phyloP scores from a whole-genome alignment of 2,797 vertebrate species.

The Poecilia picta region DNA sequence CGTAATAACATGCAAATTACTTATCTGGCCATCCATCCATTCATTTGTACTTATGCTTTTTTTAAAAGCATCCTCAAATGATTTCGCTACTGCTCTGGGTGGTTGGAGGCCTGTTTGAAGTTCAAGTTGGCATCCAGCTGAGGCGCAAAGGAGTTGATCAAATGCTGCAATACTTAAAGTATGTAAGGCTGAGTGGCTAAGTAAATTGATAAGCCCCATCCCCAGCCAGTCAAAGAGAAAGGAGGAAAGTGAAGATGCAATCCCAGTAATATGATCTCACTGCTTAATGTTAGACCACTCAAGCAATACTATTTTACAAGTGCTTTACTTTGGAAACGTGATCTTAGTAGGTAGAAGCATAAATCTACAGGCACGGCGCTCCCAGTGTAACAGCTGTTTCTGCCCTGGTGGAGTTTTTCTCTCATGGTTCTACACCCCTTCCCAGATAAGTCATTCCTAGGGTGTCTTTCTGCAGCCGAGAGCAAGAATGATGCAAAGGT shows the following conservation, averaged over 20 bases:
- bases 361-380: constrained; percentile 10
- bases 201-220: constrained; percentile 20
- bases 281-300: constrained; percentile 22
- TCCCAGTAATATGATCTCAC: constrained; percentile 14
- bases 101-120: constrained; percentile 14
- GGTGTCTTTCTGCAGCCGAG: constrained; percentile 50
- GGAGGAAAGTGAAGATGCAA: constrained; percentile 4
- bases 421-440: constrained; percentile 42
- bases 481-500: constrained; percentile 69
- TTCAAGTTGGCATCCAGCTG: constrained; percentile 17
- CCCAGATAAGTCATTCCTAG: constrained; percentile 47
- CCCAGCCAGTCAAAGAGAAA: constrained; percentile 12
- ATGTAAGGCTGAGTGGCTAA: constrained; percentile 6
- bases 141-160: neutral
- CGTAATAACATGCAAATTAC: constrained; percentile 15
- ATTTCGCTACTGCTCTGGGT: constrained; percentile 10
- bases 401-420: constrained; percentile 31
- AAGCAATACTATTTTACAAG: constrained; percentile 18
- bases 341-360: constrained; percentile 4
- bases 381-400: constrained; percentile 40
- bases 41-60: neutral
- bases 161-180: constrained; percentile 4
- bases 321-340: constrained; percentile 20
- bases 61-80: neutral
- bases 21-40: constrained; percentile 1